These are phyloP conservation scores for Saccostrea echinata DNA, from an alignment of 1,140 invertebrate genomes.

Conservation along the genomic window DNA sequence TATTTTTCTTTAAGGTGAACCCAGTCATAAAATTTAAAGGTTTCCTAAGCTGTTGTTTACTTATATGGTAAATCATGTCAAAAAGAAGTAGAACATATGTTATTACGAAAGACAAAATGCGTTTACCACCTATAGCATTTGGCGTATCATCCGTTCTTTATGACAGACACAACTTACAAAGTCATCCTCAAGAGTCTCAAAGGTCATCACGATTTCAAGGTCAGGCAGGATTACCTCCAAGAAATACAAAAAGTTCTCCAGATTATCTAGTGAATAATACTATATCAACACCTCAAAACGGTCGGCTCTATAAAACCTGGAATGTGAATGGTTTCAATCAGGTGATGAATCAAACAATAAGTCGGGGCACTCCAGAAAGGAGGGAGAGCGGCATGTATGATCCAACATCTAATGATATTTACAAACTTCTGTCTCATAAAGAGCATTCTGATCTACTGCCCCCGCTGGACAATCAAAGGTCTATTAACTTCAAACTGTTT, in stretches of 20 bases:
- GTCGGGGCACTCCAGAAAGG: background rate
- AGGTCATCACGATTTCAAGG: background rate
- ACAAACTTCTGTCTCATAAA: background rate
- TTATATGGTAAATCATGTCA: background rate
- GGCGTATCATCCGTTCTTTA: background rate
- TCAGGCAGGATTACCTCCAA: background rate
- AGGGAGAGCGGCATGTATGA: background rate
- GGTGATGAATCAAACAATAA: background rate
- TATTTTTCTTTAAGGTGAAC: background rate
- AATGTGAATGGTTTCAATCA: background rate
- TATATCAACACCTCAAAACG: background rate
- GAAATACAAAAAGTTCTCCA: background rate
- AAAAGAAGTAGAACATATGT: background rate
- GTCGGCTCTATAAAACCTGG: background rate
- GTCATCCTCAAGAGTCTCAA: background rate
- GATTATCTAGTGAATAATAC: background rate
- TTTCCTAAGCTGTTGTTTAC: background rate
- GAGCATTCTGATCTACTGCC: slow-evolving; percentile 5
- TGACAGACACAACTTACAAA: background rate
- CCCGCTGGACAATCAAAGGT: background rate
- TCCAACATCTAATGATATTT: background rate
- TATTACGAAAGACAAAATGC: background rate
- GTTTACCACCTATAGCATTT: background rate
- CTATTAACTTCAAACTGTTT: background rate
- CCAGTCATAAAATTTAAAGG: background rate